Percentiles rank a stretch among this genome's conserved stretches.
Conservation (phyloP, 92 coral and sea anemone genomes). For the Bergia puertoricense region DNA sequence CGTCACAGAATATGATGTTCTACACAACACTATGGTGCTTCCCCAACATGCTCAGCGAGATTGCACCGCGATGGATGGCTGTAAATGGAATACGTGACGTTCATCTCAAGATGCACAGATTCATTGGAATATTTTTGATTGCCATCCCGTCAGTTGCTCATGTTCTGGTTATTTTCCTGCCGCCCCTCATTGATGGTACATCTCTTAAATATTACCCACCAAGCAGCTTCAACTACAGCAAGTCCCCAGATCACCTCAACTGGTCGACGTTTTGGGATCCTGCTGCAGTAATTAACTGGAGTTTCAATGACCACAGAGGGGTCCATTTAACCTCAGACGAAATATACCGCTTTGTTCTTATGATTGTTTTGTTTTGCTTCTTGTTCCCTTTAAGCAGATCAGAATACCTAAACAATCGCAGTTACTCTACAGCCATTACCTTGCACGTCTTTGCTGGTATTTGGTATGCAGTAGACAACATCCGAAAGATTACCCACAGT, state of each 20-base stretch:
- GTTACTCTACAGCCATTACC: slow-evolving; percentile 61
- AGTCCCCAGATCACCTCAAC: slow-evolving; percentile 50
- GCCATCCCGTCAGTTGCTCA: slow-evolving; percentile 66
- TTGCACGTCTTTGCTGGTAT: slow-evolving; percentile 52
- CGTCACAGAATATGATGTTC: slow-evolving; percentile 66
- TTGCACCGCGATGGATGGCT: slow-evolving; percentile 51
- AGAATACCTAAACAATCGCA: slow-evolving; percentile 50
- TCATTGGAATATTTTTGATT: slow-evolving; percentile 62
- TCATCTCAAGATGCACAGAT: slow-evolving; percentile 48
- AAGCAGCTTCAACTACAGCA: slow-evolving; percentile 56
- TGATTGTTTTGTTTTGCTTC: slow-evolving; percentile 56
- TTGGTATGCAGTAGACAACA: slow-evolving; percentile 63
- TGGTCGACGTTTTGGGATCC: slow-evolving; percentile 70
- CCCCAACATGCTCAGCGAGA: slow-evolving; percentile 58
- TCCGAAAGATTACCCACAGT: slow-evolving; percentile 63
- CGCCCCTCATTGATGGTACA: slow-evolving; percentile 64
- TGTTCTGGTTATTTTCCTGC: slow-evolving; percentile 61
- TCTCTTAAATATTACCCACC: slow-evolving; percentile 59
- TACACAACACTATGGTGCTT: slow-evolving; percentile 65
- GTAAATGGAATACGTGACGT: slow-evolving; percentile 61
- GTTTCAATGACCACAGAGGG: slow-evolving; percentile 57
- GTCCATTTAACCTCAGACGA: slow-evolving; percentile 64
- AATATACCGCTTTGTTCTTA: slow-evolving; percentile 52
- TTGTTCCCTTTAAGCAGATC: slow-evolving; percentile 61
- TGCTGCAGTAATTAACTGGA: slow-evolving; percentile 63